phyloP scores from a whole-genome alignment of 2,113 vertebrate genomes.

The Heterotis niloticus region DNA sequence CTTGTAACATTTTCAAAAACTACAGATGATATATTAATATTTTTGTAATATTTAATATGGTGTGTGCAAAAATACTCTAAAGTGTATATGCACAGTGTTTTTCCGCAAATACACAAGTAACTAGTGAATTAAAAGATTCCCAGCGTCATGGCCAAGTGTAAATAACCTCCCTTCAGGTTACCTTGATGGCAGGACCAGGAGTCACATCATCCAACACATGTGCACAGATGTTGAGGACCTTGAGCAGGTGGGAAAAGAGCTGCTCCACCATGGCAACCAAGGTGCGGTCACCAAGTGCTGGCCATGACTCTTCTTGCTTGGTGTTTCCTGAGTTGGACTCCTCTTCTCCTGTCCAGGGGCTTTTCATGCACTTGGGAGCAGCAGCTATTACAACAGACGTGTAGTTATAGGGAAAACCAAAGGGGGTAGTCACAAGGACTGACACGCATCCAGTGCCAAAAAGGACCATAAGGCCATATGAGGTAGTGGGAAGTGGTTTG shows the following conservation, averaged over 20 bases:
- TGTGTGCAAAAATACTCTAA: too few species aligned
- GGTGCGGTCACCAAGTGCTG: slow-evolving; percentile 76
- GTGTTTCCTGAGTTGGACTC: slow-evolving; percentile 61
- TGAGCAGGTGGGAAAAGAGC: slow-evolving; percentile 88
- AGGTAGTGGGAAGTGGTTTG: too few species aligned
- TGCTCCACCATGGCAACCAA: slow-evolving; percentile 87
- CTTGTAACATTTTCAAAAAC: too few species aligned
- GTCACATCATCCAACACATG: slow-evolving; percentile 89
- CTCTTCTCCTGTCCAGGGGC: slow-evolving; percentile 82
- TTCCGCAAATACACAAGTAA: too few species aligned
- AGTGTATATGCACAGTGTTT: too few species aligned
- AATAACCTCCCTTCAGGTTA: slow-evolving; percentile 32
- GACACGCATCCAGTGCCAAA: background rate
- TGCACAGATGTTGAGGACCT: slow-evolving; percentile 90
- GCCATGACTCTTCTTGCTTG: slow-evolving; percentile 88
- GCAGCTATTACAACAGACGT: slow-evolving; percentile 64
- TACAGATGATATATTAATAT: too few species aligned
- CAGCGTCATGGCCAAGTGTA: too few species aligned
- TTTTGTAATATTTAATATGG: too few species aligned
- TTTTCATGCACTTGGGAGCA: slow-evolving; percentile 85
- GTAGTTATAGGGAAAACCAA: background rate
- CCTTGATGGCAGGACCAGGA: slow-evolving; percentile 88
- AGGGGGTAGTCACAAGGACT: background rate
- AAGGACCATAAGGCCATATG: background rate
- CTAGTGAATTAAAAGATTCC: too few species aligned